Evolutionary conservation across 2,113 vertebrate genomes (phyloP), one percentile per base, ranked within the genome.

Genomic region (Fukomys damarensis): DNA sequence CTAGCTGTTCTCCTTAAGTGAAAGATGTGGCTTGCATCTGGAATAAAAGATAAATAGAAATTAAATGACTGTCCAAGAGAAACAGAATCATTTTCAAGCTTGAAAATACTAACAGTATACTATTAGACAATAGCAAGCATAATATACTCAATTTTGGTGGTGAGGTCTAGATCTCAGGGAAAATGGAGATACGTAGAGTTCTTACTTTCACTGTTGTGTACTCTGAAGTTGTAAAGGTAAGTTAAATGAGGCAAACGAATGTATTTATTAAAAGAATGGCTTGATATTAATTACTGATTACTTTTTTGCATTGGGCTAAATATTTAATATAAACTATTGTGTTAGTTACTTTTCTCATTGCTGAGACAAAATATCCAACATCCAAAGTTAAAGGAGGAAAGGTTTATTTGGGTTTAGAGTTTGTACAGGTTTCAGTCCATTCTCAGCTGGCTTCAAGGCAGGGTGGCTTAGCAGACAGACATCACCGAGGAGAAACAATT

Each of bases 11-110:
- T 84, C 63, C 35, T 54, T 93, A 91, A 82, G 46, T 89, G 72
- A 97, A 97, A 91, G 10, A 88, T 11, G 6, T 76, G 20, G 8
- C 14, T 91, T 89, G 17, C 16, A 79, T 28, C 13, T 74, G 35
- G 32, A 96, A 65, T 91, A 70, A 94, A 83, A 65, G 35, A 30
- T 63, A 84, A 87, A 84, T 49, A n/a, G 80, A 13, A 88, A 66
- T 58, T 76, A 96, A 94, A 49, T 68, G 2, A 52, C 12, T 41
- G 28, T 68, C 32, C 83, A 89, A 93, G 66, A 61, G 24, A 95
- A 95, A 9, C 3, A 66, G 14, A 94, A 58, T n/a, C n/a, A 2
- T 79, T 97, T 96, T 94, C 28, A 88, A 93, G 13, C 65, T 74
- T 89, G 52, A 77, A 91, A 90, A 30, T 56, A 59, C 22, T 59